These are phyloP conservation scores for Patella depressa DNA, from an alignment of 2,888 invertebrate species.

Conservation along the genomic window DNA sequence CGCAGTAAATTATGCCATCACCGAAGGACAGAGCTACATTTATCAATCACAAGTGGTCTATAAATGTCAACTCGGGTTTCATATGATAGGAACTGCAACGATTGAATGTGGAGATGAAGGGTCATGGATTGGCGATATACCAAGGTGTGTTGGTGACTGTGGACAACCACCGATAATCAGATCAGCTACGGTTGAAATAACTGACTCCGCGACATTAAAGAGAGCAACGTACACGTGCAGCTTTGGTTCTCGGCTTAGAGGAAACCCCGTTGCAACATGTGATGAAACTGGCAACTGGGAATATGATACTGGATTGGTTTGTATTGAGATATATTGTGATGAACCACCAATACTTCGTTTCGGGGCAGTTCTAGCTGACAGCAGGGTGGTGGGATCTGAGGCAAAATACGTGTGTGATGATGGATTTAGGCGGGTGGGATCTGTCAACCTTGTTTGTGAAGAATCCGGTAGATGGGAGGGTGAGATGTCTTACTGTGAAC, in stretches of 20 bases:
- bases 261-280: conserved; percentile 31
- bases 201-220: background rate
- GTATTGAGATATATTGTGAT: conserved; percentile 49
- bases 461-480: conserved; percentile 60
- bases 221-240: conserved; percentile 16
- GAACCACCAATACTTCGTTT: conserved; percentile 38
- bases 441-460: conserved; percentile 49
- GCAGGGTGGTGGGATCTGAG: conserved; percentile 6
- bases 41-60: conserved; percentile 46
- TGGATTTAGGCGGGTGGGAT: conserved; percentile 42
- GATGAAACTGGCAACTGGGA: conserved; percentile 28
- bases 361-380: conserved; percentile 1
- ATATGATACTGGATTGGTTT: conserved; percentile 49
- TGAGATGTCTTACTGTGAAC: conserved; percentile 53
- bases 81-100: conserved; percentile 37
- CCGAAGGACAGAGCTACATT: conserved; percentile 58
- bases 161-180: conserved; percentile 42
- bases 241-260: conserved; percentile 43
- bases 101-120: conserved; percentile 43
- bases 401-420: conserved; percentile 29
- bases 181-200: conserved; percentile 15
- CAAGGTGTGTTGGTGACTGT: conserved; percentile 50
- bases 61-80: conserved; percentile 47
- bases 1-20: conserved; percentile 71
- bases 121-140: conserved; percentile 47